These are phyloP conservation scores for Drosophila serrata DNA, from an alignment of 1,140 invertebrate species.

Conservation along the genomic window DNA sequence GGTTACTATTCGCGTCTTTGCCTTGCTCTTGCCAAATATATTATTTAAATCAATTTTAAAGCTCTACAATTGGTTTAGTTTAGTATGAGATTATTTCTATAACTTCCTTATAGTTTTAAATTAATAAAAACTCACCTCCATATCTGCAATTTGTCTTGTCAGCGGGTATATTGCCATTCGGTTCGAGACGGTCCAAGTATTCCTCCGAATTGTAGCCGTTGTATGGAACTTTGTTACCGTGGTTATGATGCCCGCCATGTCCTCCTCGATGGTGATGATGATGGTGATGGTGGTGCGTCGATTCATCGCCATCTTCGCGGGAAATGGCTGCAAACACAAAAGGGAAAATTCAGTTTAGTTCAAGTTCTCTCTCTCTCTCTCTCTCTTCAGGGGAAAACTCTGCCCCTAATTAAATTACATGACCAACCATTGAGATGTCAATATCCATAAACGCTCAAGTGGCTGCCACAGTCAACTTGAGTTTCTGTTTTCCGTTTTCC, in stretches of 20 bases:
- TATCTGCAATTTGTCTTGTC: constrained; percentile 85
- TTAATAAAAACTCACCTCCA: constrained; percentile 69
- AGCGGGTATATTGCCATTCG: constrained; percentile 92
- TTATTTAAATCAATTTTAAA: too few species aligned
- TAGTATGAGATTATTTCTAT: not conserved
- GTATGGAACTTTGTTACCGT: constrained; percentile 90
- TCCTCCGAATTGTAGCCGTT: constrained; percentile 95
- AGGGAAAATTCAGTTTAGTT: constrained; percentile 39
- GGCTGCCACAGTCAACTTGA: constrained; percentile 34
- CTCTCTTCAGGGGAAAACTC: not conserved
- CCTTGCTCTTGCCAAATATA: not conserved
- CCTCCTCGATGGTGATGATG: constrained; percentile 83
- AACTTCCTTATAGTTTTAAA: not conserved
- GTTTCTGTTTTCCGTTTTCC: not conserved
- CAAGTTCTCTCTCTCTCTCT: constrained; percentile 28
- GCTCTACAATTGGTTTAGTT: not conserved
- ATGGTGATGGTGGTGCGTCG: constrained; percentile 82
- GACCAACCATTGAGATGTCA: constrained; percentile 37
- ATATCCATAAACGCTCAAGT: constrained; percentile 44
- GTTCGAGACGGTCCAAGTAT: constrained; percentile 95
- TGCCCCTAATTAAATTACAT: constrained; percentile 39
- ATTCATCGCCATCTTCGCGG: constrained; percentile 91
- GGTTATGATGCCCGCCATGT: constrained; percentile 82
- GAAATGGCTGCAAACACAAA: constrained; percentile 89
- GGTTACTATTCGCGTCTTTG: not conserved